Percentiles rank a stretch among this genome's conserved stretches.
Conservation (phyloP, 2,797 vertebrate genomes). For the Pyrrhura leucotis region DNA sequence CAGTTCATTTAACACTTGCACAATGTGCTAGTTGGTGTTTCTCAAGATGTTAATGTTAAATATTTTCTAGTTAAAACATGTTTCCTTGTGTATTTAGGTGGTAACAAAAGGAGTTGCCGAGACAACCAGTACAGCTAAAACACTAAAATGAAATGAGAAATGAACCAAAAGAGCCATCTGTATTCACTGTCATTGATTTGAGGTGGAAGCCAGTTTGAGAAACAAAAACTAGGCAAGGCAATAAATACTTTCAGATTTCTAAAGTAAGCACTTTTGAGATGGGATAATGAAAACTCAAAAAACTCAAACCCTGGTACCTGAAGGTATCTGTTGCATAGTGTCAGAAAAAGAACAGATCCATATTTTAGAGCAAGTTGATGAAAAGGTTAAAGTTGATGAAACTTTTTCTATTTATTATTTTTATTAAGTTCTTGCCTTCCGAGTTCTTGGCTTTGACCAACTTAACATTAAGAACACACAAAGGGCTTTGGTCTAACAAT, state of each 20-base stretch:
- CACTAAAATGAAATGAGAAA: background rate
- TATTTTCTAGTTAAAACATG: background rate
- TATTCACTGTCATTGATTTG: background rate
- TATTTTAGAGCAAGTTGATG: background rate
- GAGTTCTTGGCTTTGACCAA: background rate
- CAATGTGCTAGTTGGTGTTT: background rate
- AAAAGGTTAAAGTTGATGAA: background rate
- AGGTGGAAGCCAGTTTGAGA: background rate
- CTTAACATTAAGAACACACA: background rate
- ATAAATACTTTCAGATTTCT: background rate
- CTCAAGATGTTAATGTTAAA: background rate
- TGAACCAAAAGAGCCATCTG: background rate
- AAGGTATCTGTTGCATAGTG: background rate
- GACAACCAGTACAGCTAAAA: background rate
- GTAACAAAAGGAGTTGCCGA: background rate
- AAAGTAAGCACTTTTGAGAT: background rate
- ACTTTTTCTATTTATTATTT: background rate
- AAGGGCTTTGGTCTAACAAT: background rate
- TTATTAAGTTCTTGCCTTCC: background rate
- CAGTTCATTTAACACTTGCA: background rate
- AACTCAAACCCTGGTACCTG: background rate
- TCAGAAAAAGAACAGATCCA: background rate
- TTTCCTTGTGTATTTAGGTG: background rate
- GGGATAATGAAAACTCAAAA: background rate
- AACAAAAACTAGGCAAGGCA: background rate